Base-by-base conservation (phyloP, 2,888 invertebrate species). In the Eupithecia vulgata region DNA sequence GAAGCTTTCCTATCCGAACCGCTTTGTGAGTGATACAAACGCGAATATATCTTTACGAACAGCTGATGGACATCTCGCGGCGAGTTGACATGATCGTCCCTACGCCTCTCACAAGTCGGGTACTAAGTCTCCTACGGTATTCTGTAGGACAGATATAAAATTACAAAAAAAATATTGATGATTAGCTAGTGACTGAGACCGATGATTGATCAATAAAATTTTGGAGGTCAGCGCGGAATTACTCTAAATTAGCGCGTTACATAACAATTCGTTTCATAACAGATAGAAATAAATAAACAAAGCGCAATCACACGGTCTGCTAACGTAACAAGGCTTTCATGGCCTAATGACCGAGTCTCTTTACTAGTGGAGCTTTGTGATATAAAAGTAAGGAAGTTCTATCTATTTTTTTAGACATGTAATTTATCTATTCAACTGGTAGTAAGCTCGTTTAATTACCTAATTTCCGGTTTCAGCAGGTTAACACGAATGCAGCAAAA, bases 281-380 rank as follows among this genome's bases (percentile, higher is more conserved):
- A 76, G 74, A 75, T 75, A 78, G 76, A 70, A 73, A 67, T 59
- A 70, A 35, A 68, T 61, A 70, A 74, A 74, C 48, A 68, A 75
- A 72, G 61, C 65, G 68, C 66, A 71, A 30, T 34, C 21, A 64
- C 70, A 45, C 71, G 70, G 21, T 21, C 68, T 70, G 68, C 17
- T 74, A n/a, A 48, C 67, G 77, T 71, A 80, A 80, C 71, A 71
- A 73, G 59, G 72, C 69, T 79, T 74, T 73, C 71, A 69, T 74
- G 52, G 66, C 73, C 69, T 70, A 61, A 70, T 73, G 67, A 62
- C 68, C 65, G 13, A 45, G 35, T 34, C 30, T 52, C 57, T 37
- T 64, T 15, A 6, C 30, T 15, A 6, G 59, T 30, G 3, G 17
- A 61, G 61, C 34, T 61, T 61, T 34, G 15, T 61, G 30, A 34